Evolutionary conservation across 2,888 invertebrate genomes (phyloP), one percentile per base, ranked within the genome.

Genomic region (Lithophane leautieri): DNA sequence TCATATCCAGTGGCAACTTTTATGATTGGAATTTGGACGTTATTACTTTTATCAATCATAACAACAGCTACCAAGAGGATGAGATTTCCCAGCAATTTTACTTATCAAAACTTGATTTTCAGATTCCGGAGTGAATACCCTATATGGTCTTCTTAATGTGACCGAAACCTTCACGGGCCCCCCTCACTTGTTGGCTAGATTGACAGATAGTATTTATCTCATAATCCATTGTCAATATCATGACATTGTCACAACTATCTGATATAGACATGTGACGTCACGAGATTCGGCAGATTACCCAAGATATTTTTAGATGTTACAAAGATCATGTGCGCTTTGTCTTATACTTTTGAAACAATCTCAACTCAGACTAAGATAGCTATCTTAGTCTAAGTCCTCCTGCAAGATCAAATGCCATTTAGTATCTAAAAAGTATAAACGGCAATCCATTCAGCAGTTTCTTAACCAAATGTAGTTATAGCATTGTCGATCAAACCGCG

Each of bases 171-270:
- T 52, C 6, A 22, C 1, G 12, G 25, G 34, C 44, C 52, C 11
- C 54, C 42, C 14, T 25, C n/a, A n/a, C 6, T 0, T n/a, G 25
- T 22, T 22, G 28, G 14, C 34, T 25, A 44, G 9, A 50, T n/a
- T 66, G 0, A 40, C 8, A 34, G 42, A 34, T 8, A 70, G 14
- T 47, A 42, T 50, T 61, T 67, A 79, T 76, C 70, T 56, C 14
- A 11, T 19, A 47, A 76, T 81, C 70, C 34, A 80, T 81, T 81
- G 34, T 76, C 58, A 1, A 63, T 81, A 80, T 76, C 79, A 52
- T 67, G 79, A 81, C 76, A 81, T 47, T n/a, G 65, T 40, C 42
- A 44, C 44, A 62, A 14, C n/a, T 34, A 47, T 60, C 79, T 28
- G 77, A 80, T 67, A 67, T 62, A 67, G 0, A 14, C 1, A 1